A percentile compares a stretch with the other conserved stretches of the same genome.
Conservation (phyloP, 2,797 vertebrate species). For the Neosilurus hyrtlii region DNA sequence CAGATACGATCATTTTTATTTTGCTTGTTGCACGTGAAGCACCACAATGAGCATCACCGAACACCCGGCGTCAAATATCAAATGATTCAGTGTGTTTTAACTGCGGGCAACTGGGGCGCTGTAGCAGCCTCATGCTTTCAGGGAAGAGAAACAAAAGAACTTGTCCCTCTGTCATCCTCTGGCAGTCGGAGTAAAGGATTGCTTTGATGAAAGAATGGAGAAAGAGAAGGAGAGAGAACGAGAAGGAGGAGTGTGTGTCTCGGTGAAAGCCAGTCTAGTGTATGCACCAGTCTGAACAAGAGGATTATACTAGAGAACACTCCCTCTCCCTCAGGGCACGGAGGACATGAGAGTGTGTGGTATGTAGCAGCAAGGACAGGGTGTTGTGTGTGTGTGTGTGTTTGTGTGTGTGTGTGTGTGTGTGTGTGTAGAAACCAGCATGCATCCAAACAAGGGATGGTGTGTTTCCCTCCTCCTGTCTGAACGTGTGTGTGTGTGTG, state of each 20-base stretch:
- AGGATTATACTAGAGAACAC: constrained; percentile 71
- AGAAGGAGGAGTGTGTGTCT: constrained; percentile 46
- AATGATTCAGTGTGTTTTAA: constrained; percentile 30
- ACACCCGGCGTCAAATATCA: constrained; percentile 28
- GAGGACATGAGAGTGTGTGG: constrained; percentile 71
- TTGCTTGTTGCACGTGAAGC: constrained; percentile 24
- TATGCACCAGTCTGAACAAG: constrained; percentile 72
- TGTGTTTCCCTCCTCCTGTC: constrained; percentile 4
- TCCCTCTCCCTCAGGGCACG: constrained; percentile 68
- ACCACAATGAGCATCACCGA: constrained; percentile 12
- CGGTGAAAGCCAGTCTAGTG: constrained; percentile 51
- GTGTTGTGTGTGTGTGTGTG: constrained; percentile 46
- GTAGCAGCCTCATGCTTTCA: constrained; percentile 37
- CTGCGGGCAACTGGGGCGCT: constrained; percentile 33
- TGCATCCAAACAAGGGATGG: background rate
- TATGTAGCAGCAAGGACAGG: constrained; percentile 59
- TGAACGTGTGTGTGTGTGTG: constrained; percentile 17
- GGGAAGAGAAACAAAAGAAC: constrained; percentile 53
- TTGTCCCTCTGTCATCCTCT: constrained; percentile 55
- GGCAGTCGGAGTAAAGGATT: constrained; percentile 52
- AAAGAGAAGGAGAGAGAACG: constrained; percentile 46
- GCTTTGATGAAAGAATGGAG: constrained; percentile 59
- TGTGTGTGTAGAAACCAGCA: constrained; percentile 7
- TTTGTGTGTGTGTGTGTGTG: constrained; percentile 36
- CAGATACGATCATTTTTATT: constrained; percentile 3